Evolutionary conservation across 1,140 invertebrate genomes (phyloP), one percentile per base, ranked within the genome.

Genomic region (Uloborus diversus): DNA sequence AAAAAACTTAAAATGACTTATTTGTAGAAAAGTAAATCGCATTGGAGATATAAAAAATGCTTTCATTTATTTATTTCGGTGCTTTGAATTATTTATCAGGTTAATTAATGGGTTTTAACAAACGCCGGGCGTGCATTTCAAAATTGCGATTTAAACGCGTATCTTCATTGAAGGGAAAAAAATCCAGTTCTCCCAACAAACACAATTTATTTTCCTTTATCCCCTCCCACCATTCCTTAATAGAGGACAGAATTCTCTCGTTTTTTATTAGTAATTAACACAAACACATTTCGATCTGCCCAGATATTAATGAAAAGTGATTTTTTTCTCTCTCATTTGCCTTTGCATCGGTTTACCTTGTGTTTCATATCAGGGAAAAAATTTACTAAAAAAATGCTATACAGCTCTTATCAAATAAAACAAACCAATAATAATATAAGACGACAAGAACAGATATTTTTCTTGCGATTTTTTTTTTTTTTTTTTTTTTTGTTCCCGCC

Each of bases 241-340:
- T n/a, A 35, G 61, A 66, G 32, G 33, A 57, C 68, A 57, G 42
- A 49, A 70, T 70, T 57, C 33, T 42, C n/a, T 13, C 3, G 17
- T 30, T 73, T 73, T 73, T 73, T 73, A 73, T 73, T 73, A 73
- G 69, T 73, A 73, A 73, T 73, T 73, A 73, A 73, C 69, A 73
- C 69, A 61, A 33, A 42, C 42, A n/a, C 51, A 37, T 42, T 73
- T 73, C 69, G 69, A 73, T 73, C 57, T 57, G 20, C 33, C 17
- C n/a, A 33, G 37, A 68, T 68, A 69, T 69, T 69, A 69, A 69
- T 69, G 66, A 69, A 69, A 69, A 64, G 25, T 42, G 32, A 20
- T n/a, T 42, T 25, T 3, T 23, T 25, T 42, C 5, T 1, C 3
- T 35, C 11, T 37, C n/a, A 28, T 42, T n/a, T n/a, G n/a, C n/a